Percentiles rank a stretch among this genome's conserved stretches.
These are phyloP conservation scores for Metaphire vulgaris DNA, from an alignment of 1,140 invertebrate genomes.

Conservation along the genomic window DNA sequence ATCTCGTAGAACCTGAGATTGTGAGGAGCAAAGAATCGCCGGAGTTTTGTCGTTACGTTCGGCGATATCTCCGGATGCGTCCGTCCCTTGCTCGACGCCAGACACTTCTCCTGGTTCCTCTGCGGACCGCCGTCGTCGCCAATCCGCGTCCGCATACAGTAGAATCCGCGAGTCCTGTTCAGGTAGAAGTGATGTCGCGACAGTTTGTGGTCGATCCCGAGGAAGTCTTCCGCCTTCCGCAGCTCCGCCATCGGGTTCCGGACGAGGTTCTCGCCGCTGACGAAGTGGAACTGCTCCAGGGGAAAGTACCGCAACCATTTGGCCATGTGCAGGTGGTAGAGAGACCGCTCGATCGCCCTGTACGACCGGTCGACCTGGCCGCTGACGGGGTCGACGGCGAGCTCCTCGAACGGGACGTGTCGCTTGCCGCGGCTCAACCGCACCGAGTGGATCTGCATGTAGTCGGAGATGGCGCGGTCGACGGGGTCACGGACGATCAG, in stretches of 20 bases:
- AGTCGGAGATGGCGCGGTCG: slow-evolving; percentile 81
- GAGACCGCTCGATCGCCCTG: slow-evolving; percentile 59
- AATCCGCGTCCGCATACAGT: slow-evolving; percentile 48
- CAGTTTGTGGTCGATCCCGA: slow-evolving; percentile 40
- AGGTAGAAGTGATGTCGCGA: slow-evolving; percentile 45
- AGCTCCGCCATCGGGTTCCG: slow-evolving; percentile 43
- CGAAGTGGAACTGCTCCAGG: slow-evolving; percentile 45
- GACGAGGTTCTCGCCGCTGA: slow-evolving; percentile 47
- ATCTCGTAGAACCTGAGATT: slow-evolving; percentile 56
- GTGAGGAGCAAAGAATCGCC: slow-evolving; percentile 81
- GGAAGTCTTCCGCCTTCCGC: slow-evolving; percentile 42
- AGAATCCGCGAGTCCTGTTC: slow-evolving; percentile 53
- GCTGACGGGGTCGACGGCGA: slow-evolving; percentile 35
- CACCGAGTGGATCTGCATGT: slow-evolving; percentile 60
- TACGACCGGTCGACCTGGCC: slow-evolving; percentile 38
- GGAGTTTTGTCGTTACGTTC: slow-evolving; percentile 64
- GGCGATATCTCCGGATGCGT: slow-evolving; percentile 76
- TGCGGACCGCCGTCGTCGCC: too few relatives aligned
- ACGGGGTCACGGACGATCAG: slow-evolving; percentile 86
- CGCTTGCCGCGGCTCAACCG: slow-evolving; percentile 31
- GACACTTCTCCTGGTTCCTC: slow-evolving; percentile 56
- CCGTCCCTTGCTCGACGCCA: slow-evolving; percentile 85
- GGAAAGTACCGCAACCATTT: slow-evolving; percentile 46
- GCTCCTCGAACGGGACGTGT: slow-evolving; percentile 39
- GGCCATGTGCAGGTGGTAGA: slow-evolving; percentile 48